Conservation (phyloP, 2,888 invertebrate species). For the Drosophila lutescens region DNA sequence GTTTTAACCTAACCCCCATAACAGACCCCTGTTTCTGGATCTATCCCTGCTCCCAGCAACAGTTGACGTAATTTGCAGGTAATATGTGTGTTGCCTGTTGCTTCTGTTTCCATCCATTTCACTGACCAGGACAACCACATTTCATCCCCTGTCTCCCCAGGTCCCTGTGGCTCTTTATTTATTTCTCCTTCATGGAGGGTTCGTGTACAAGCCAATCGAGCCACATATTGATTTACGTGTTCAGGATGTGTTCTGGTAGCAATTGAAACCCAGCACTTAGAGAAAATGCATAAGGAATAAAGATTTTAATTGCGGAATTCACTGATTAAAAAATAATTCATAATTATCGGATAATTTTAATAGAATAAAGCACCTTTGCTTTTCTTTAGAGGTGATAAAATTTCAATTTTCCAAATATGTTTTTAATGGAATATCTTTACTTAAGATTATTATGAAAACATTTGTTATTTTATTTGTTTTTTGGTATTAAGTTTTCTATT, state of each 20-base stretch:
- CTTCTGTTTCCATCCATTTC: conserved; percentile 34
- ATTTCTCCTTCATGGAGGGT: conserved; percentile 26
- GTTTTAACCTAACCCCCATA: not conserved
- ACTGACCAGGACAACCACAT: conserved; percentile 31
- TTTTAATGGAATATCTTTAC: too few species aligned
- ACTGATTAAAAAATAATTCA: too few species aligned
- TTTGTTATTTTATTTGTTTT: not conserved
- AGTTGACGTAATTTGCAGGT: conserved; percentile 76
- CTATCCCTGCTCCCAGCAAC: conserved; percentile 30
- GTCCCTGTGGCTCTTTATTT: conserved; percentile 16
- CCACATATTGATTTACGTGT: conserved; percentile 71
- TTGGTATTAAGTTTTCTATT: too few species aligned
- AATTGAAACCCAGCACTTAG: conserved; percentile 1
- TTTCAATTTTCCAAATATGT: too few species aligned
- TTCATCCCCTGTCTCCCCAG: conserved; percentile 1
- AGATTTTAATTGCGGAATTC: too few species aligned
- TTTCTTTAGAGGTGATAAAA: too few species aligned
- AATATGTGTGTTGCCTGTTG: conserved; percentile 69
- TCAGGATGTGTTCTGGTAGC: conserved; percentile 26
- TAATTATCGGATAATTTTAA: too few species aligned
- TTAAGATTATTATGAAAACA: too few species aligned
- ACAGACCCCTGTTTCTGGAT: not conserved
- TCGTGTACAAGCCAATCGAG: conserved; percentile 51
- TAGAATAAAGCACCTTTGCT: too few species aligned
- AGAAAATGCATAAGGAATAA: not conserved